These are phyloP conservation scores for Dione juno DNA, from an alignment of 2,888 invertebrate species.

Conservation along the genomic window DNA sequence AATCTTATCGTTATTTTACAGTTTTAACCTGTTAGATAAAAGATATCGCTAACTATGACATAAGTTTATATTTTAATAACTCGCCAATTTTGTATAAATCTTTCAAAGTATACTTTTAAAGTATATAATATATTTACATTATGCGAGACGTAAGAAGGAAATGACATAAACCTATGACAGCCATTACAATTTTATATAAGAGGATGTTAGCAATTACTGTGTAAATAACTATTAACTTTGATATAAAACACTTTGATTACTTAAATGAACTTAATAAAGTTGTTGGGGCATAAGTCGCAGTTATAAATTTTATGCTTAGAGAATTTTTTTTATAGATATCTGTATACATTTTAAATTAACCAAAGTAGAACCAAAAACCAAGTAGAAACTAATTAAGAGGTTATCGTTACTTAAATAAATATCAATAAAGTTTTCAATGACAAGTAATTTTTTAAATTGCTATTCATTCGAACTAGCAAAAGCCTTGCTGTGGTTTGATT, in stretches of 20 bases:
- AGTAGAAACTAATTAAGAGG: too few relatives aligned
- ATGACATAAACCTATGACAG: slow-evolving; percentile 21
- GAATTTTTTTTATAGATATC: not conserved
- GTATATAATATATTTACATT: slow-evolving; percentile 10
- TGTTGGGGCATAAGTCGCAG: slow-evolving; percentile 11
- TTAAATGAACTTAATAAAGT: slow-evolving; percentile 28
- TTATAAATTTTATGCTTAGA: slow-evolving; percentile 16
- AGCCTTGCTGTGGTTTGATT: too few relatives aligned
- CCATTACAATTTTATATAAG: slow-evolving; percentile 24
- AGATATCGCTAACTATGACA: not conserved
- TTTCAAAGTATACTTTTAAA: not conserved
- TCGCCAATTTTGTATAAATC: not conserved
- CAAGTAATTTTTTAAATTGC: too few relatives aligned
- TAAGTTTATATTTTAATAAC: not conserved
- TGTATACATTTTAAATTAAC: too few relatives aligned
- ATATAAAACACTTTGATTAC: slow-evolving; percentile 27
- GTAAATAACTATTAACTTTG: slow-evolving; percentile 24
- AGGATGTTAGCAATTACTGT: slow-evolving; percentile 25
- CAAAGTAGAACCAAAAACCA: too few relatives aligned
- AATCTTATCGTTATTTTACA: too few relatives aligned
- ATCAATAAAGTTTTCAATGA: too few relatives aligned
- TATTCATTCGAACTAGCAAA: too few relatives aligned
- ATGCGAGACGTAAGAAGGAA: slow-evolving; percentile 6
- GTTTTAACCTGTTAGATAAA: not conserved
- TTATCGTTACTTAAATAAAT: too few relatives aligned